Evolutionary conservation across 2,797 vertebrate species (phyloP), one percentile per base, ranked within the genome.

Genomic region (Phalanger gymnotis): DNA sequence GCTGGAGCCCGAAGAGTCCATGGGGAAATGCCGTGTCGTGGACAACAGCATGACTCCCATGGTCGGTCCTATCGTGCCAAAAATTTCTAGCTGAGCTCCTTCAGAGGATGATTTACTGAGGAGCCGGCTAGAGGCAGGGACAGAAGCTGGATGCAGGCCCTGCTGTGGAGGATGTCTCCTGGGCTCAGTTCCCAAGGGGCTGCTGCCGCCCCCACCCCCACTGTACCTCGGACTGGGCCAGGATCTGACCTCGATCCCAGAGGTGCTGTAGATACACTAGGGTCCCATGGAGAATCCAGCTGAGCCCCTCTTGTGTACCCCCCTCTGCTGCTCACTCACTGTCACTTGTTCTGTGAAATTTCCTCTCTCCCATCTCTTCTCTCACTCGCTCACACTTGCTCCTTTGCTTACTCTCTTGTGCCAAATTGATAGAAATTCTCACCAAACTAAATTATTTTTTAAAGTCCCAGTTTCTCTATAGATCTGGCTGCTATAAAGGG

Each of bases 21-120:
- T 14, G 90, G 89, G 73, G 90, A 92, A 92, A 90, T 34, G 93
- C 22, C 90, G 94, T 31, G 7, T 97, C 96, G 93, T 95, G 90
- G 97, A 93, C 95, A 95, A 97, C 96, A 91, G 94, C 10, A 51
- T 94, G 97, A 0, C 96, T 98, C 96, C 97, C 97, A 27, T 0
- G 53, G 95, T 57, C 31, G 73, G 94, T 94, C 96, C 96, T 97
- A 97, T 96, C 96, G 98, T 99, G 98, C 99, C 98, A 98, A 98
- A 98, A 98, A 97, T 55, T 96, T 6, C 98, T 56, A 95, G 54
- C 97, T 87, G 22, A 97, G 96, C 95, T 96, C 96, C 95, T 97
- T 90, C 94, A 90, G 98, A 98, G 98, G 95, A 97, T 97, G 92
- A 91, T 96, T 97, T 25, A 40, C 94, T 54, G 96, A 97, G 96